Conservation (phyloP, 1,140 invertebrate genomes). For the Oryctes rhinoceros region DNA sequence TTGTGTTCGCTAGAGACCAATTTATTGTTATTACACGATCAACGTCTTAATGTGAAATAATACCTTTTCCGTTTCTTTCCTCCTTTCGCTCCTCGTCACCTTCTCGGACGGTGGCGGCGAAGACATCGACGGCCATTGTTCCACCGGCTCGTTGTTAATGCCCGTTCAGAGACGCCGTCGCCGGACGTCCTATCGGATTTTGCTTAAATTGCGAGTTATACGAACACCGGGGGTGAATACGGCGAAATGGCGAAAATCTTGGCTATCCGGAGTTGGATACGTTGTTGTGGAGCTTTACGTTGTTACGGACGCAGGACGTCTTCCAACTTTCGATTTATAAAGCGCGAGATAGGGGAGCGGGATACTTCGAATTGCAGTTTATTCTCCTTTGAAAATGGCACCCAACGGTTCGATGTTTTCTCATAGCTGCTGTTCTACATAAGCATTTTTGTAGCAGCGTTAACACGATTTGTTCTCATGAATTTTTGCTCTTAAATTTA, state of each 20-base stretch:
- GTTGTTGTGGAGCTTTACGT: too few relatives aligned
- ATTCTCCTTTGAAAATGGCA: too few relatives aligned
- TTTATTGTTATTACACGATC: conserved; percentile 48
- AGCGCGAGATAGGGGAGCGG: too few relatives aligned
- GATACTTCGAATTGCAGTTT: too few relatives aligned
- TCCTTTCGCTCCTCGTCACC: background rate
- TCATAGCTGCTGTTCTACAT: too few relatives aligned
- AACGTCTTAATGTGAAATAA: conserved; percentile 42
- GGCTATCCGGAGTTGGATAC: conserved; percentile 57
- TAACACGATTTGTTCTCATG: too few relatives aligned
- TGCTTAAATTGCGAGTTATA: conserved; percentile 15
- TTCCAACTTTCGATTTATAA: too few relatives aligned
- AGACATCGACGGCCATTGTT: too few relatives aligned
- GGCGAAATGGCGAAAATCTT: conserved; percentile 62
- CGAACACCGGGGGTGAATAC: background rate
- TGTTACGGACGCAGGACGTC: too few relatives aligned
- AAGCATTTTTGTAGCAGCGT: too few relatives aligned
- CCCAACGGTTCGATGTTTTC: too few relatives aligned
- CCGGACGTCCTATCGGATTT: conserved; percentile 5
- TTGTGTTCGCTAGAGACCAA: conserved; percentile 47
- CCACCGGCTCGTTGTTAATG: background rate
- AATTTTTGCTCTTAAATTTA: too few relatives aligned
- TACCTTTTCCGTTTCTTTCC: conserved; percentile 20
- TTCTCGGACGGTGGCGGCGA: background rate
- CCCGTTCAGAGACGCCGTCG: background rate